Evolutionary conservation across 2,888 invertebrate genomes (phyloP).

Genomic region (Blera fallax): DNA sequence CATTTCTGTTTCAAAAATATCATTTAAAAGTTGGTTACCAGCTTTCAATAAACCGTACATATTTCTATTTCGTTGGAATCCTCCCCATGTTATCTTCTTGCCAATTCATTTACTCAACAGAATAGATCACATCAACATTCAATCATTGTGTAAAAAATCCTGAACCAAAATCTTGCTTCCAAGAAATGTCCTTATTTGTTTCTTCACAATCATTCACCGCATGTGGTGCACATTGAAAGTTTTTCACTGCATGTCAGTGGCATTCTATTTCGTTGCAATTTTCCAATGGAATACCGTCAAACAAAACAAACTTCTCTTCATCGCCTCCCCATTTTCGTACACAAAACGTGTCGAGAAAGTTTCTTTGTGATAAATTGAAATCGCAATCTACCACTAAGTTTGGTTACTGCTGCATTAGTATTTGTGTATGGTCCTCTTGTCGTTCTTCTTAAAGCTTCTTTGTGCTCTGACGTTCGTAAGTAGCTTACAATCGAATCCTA

Average conservation of each 20-base stretch:
- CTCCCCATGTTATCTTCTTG: background rate
- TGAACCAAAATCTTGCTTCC: background rate
- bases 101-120: background rate
- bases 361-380: slow-evolving; percentile 23
- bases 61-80: background rate
- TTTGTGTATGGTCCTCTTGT: background rate
- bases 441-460: background rate
- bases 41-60: background rate
- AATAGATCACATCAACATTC: slow-evolving; percentile 2
- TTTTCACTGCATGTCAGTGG: background rate
- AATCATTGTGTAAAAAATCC: background rate
- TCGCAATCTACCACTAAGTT: background rate
- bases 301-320: background rate
- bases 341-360: background rate
- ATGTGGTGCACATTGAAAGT: slow-evolving; percentile 7
- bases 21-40: too few species aligned
- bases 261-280: background rate
- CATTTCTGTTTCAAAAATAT: too few species aligned
- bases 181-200: background rate
- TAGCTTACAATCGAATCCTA: slow-evolving; percentile 10
- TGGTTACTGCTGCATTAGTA: background rate
- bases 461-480: slow-evolving; percentile 21
- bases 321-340: background rate
- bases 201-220: background rate
- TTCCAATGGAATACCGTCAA: background rate